These are phyloP conservation scores for Triplophysa tibetana DNA, from an alignment of 2,113 vertebrate genomes.

Conservation along the genomic window DNA sequence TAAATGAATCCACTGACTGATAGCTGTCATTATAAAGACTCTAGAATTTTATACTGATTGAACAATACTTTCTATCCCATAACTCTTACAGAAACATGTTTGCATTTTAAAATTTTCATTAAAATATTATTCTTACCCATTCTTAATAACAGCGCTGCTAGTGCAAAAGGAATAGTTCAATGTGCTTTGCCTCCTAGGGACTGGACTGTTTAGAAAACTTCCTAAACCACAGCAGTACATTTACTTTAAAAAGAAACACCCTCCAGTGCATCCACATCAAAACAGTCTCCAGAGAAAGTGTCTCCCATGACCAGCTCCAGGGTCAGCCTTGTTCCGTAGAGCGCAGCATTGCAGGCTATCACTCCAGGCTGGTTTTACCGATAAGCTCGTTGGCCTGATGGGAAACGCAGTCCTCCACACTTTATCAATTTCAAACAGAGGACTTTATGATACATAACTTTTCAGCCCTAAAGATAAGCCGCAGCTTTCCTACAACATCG, in stretches of 20 bases:
- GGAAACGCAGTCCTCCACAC: slow-evolving; percentile 50
- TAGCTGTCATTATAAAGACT: no score
- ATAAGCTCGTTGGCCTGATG: slow-evolving; percentile 68
- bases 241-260: slow-evolving; percentile 18
- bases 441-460: slow-evolving; percentile 61
- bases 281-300: slow-evolving; percentile 6
- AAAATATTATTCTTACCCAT: no score
- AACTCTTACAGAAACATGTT: no score
- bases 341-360: slow-evolving; percentile 42
- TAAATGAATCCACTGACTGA: no score
- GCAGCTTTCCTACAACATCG: slow-evolving; percentile 53
- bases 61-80: no score
- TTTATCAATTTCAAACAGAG: slow-evolving; percentile 71
- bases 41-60: no score
- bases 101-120: no score
- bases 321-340: slow-evolving; percentile 52
- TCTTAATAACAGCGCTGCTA: background rate
- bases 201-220: background rate
- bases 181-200: background rate
- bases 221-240: slow-evolving; percentile 5
- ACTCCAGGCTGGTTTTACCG: slow-evolving; percentile 54
- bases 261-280: slow-evolving; percentile 1
- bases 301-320: background rate
- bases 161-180: background rate
- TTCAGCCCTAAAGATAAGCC: slow-evolving; percentile 61